Conservation (phyloP, 1,140 invertebrate species). For the Drosophila hydei region DNA sequence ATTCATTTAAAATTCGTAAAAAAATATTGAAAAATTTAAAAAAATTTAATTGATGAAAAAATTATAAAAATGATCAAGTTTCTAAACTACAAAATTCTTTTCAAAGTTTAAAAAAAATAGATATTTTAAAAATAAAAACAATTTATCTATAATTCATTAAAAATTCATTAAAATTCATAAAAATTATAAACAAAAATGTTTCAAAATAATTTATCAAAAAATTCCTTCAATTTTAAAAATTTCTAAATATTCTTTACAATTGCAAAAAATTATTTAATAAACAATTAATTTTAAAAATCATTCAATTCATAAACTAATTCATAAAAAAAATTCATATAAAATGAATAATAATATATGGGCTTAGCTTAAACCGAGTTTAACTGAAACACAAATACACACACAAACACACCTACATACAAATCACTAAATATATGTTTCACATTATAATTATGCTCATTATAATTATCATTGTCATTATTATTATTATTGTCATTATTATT, state of each 20-base stretch:
- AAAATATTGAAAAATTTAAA: not conserved
- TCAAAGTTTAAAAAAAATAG: too few species aligned
- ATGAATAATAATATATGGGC: constrained; percentile 45
- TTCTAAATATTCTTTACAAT: not conserved
- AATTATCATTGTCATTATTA: constrained; percentile 24
- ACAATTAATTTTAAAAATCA: not conserved
- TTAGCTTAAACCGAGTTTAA: constrained; percentile 79
- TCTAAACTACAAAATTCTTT: too few species aligned
- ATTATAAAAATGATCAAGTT: too few species aligned
- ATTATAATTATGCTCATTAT: constrained; percentile 28
- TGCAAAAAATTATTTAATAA: not conserved
- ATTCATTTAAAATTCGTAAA: not conserved
- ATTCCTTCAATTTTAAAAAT: too few species aligned
- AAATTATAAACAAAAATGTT: too few species aligned
- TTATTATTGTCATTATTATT: constrained; percentile 33
- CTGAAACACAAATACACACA: constrained; percentile 48
- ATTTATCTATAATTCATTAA: too few species aligned
- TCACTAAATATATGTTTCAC: constrained; percentile 40
- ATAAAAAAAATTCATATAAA: too few species aligned
- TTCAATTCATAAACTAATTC: not conserved
- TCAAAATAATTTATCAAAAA: too few species aligned
- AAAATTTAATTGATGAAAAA: too few species aligned
- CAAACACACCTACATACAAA: constrained; percentile 49
- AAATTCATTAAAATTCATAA: too few species aligned
- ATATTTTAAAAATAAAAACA: too few species aligned